Percentiles rank a stretch among this genome's conserved stretches.
Conservation (phyloP, 2,113 vertebrate species). For the Oryzias javanicus region DNA sequence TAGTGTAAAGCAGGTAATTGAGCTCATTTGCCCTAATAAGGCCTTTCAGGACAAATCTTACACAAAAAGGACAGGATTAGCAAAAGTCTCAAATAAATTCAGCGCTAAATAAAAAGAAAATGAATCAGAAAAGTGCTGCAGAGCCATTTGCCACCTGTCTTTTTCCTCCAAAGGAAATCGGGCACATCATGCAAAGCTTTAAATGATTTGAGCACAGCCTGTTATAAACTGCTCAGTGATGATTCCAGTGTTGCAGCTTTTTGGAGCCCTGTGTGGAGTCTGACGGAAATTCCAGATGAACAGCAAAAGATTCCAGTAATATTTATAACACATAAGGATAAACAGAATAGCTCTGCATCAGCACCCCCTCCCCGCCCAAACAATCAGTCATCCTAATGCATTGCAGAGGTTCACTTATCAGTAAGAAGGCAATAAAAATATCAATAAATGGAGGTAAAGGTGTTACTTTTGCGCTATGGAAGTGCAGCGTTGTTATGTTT, state of each 20-base stretch:
- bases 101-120: constrained; percentile 38
- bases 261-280: constrained; percentile 18
- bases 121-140: constrained; percentile 42
- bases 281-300: constrained; percentile 20
- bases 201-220: constrained; percentile 47
- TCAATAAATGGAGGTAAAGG: background rate
- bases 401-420: constrained; percentile 4
- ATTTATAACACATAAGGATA: constrained; percentile 22
- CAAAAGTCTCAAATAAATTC: constrained; percentile 40
- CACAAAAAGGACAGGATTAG: constrained; percentile 33
- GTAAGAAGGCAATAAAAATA: background rate
- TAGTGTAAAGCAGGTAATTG: constrained; percentile 42
- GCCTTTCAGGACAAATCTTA: constrained; percentile 19
- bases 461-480: background rate
- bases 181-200: constrained; percentile 1
- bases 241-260: constrained; percentile 14
- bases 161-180: too few species aligned
- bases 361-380: background rate
- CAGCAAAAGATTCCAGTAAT: constrained; percentile 12
- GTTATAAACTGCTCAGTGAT: constrained; percentile 34
- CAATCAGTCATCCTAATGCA: constrained; percentile 9
- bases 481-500: background rate
- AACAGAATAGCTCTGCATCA: constrained; percentile 26
- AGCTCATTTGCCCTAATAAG: constrained; percentile 43
- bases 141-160: too few species aligned